These are phyloP conservation scores for Cistogaster globosa DNA, from an alignment of 2,888 invertebrate species.

Conservation along the genomic window DNA sequence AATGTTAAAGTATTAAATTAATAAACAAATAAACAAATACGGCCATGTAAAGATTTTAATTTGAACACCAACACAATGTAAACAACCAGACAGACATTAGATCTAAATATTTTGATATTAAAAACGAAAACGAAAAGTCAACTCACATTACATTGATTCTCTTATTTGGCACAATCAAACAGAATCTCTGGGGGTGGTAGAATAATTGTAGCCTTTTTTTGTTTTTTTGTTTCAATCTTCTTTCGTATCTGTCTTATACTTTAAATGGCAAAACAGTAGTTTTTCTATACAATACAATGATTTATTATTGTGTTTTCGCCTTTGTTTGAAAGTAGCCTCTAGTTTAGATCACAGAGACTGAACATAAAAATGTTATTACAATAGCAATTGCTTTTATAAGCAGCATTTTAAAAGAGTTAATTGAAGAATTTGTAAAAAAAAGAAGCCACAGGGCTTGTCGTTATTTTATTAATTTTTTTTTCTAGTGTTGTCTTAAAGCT, in stretches of 20 bases:
- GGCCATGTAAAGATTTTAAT: slow-evolving; percentile 21
- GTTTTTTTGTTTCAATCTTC: neutral
- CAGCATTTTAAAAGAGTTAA: slow-evolving; percentile 16
- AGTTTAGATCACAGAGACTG: slow-evolving; percentile 40
- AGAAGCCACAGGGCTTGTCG: too few relatives aligned
- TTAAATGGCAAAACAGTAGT: slow-evolving; percentile 68
- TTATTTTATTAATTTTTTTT: too few relatives aligned
- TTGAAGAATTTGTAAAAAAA: neutral
- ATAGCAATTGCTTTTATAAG: slow-evolving; percentile 35
- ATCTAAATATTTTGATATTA: slow-evolving; percentile 23
- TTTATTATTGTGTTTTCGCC: slow-evolving; percentile 48
- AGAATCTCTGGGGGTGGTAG: slow-evolving; percentile 56
- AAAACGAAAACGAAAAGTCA: slow-evolving; percentile 23
- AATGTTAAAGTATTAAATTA: slow-evolving; percentile 6
- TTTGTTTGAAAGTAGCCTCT: slow-evolving; percentile 51
- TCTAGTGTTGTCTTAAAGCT: too few relatives aligned
- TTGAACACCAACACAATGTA: slow-evolving; percentile 24
- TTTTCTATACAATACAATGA: slow-evolving; percentile 41
- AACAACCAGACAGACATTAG: slow-evolving; percentile 11
- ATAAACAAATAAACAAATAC: neutral
- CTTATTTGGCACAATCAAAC: slow-evolving; percentile 32
- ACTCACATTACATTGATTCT: slow-evolving; percentile 34
- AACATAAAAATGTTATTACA: slow-evolving; percentile 63
- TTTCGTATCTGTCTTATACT: slow-evolving; percentile 28
- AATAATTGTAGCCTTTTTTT: slow-evolving; percentile 22